Percentiles rank a stretch among this genome's conserved stretches.
These are phyloP conservation scores for Urocynchramus pylzowi DNA, from an alignment of 2,113 vertebrate species.

Conservation along the genomic window DNA sequence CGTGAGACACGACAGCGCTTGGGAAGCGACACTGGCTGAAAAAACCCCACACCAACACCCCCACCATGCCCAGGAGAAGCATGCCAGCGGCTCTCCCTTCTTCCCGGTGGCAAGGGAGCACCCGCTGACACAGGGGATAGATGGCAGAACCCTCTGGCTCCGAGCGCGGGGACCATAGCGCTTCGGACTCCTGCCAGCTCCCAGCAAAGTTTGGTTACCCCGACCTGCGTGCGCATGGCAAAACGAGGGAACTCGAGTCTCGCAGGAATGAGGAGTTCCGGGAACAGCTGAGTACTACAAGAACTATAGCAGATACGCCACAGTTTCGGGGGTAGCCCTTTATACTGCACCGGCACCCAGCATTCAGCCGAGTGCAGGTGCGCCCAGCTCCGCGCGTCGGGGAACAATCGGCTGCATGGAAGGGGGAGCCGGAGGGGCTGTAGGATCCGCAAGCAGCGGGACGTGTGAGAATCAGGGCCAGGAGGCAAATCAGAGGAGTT, in stretches of 20 bases:
- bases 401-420: background rate
- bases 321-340: fast-evolving
- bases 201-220: background rate
- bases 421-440: background rate
- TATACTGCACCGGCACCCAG: fast-evolving
- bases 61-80: background rate
- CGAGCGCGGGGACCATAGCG: fast-evolving
- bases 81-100: background rate
- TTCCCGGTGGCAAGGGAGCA: fast-evolving
- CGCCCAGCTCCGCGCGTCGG: background rate
- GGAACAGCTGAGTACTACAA: background rate
- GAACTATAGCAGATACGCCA: too few species aligned
- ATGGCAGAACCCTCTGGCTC: background rate
- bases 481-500: background rate
- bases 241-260: background rate
- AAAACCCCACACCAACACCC: fast-evolving
- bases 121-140: background rate
- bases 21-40: background rate
- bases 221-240: background rate
- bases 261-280: background rate
- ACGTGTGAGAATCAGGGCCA: fast-evolving
- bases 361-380: background rate
- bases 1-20: background rate
- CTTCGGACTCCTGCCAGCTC: background rate
- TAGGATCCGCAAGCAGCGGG: background rate